Conservation (phyloP, 2,888 invertebrate genomes). For the Phortica magna region DNA sequence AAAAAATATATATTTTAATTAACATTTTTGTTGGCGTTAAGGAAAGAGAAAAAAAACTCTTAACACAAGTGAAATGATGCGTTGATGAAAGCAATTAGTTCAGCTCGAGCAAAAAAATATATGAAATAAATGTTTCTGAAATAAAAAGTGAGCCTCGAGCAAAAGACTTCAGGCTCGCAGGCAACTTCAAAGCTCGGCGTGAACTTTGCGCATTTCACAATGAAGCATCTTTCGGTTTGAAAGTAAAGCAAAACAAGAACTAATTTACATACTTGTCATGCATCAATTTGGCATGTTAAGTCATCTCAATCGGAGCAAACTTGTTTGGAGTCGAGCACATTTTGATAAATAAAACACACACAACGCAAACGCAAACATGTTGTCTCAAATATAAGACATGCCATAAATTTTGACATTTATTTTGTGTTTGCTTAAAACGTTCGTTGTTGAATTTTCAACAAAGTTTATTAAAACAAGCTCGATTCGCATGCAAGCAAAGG, state of each 20-base stretch:
- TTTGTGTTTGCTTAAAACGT: not conserved
- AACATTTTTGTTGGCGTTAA: not conserved
- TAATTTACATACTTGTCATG: not conserved
- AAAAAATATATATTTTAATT: constrained; percentile 7
- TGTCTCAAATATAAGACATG: not conserved
- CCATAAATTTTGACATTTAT: not conserved
- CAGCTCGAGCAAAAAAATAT: not conserved
- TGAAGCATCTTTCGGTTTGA: not conserved
- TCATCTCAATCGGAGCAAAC: no score
- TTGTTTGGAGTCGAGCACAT: not conserved
- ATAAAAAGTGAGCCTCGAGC: not conserved
- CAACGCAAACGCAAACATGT: not conserved
- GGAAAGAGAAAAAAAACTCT: not conserved
- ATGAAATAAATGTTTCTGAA: not conserved
- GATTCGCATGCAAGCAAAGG: not conserved
- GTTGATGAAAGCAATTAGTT: not conserved
- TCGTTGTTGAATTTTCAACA: not conserved
- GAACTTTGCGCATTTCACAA: no score
- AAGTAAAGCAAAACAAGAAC: not conserved
- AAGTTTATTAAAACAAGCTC: not conserved
- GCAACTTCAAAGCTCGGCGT: no score
- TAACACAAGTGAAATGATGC: not conserved
- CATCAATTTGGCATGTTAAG: not conserved
- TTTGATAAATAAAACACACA: not conserved
- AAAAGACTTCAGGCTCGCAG: not conserved